Conservation (phyloP, 1,140 invertebrate species). For the Charaxes varanes region DNA sequence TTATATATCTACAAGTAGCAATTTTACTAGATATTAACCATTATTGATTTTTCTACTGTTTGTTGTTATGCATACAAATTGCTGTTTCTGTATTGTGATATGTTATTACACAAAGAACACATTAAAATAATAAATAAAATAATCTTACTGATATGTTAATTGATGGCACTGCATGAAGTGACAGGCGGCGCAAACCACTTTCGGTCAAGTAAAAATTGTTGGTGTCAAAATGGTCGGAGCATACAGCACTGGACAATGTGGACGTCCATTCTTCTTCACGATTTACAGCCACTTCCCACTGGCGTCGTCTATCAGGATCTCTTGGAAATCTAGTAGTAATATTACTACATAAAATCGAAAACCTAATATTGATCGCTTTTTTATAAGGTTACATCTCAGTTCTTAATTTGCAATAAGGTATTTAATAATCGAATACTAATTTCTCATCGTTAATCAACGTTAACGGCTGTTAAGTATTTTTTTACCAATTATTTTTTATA, state of each 20-base stretch:
- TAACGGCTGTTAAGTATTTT: neutral
- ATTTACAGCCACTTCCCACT: slow-evolving; percentile 51
- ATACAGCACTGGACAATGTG: slow-evolving; percentile 42
- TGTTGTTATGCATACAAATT: too few relatives aligned
- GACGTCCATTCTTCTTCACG: slow-evolving; percentile 37
- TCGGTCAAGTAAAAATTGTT: slow-evolving; percentile 49
- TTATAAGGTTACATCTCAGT: too few relatives aligned
- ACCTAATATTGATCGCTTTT: too few relatives aligned
- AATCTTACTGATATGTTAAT: slow-evolving; percentile 49
- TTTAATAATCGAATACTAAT: too few relatives aligned
- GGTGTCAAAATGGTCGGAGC: slow-evolving; percentile 48
- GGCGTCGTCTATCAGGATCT: slow-evolving; percentile 32
- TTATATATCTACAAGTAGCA: too few relatives aligned
- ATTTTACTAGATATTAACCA: too few relatives aligned
- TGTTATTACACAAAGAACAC: neutral
- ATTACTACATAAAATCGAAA: too few relatives aligned
- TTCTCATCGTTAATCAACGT: too few relatives aligned
- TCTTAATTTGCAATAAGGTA: too few relatives aligned
- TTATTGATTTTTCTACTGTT: too few relatives aligned
- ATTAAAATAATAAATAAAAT: neutral
- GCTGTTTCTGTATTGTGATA: too few relatives aligned
- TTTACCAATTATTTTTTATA: neutral
- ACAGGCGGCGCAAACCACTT: slow-evolving; percentile 40
- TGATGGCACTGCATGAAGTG: slow-evolving; percentile 34
- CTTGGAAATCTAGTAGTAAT: slow-evolving; percentile 38